Evolutionary conservation across 2,888 invertebrate genomes (phyloP), one percentile per base, ranked within the genome.

Genomic region (Latrodectus hesperus): DNA sequence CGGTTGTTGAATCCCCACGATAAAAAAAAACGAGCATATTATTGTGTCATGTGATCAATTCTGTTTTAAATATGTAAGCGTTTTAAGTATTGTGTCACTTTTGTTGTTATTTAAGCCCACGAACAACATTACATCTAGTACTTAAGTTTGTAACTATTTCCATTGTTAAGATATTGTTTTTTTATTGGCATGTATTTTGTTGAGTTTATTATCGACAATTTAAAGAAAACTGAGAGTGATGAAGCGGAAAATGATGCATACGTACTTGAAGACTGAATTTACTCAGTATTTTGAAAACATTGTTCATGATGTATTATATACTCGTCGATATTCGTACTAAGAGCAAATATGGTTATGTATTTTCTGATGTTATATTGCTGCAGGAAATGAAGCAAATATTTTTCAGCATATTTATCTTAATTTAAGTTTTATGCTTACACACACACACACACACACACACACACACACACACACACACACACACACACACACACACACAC

Each of bases 41-140:
- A 38, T 38, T 38, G 38, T 38, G 6, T 38, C 4, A 38, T 38
- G 84, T 78, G 73, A 84, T 84, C 79, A n/a, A 64, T 72, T 85
- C 75, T 75, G 51, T 82, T 75, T 55, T 70, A 70, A 60, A 51
- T 73, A 72, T 72, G 55, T 64, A 53, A 55, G 26, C 74, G 73
- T 55, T 65, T 73, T 67, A 78, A 78, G 52, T 84, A 72, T 77
- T 84, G 26, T 65, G 64, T 17, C 74, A 49, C 38, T 77, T 80
- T 85, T 85, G 79, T 79, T 80, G 60, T 78, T 84, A 49, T 84
- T 79, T 80, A 78, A 79, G 85, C 79, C 85, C 60, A 55, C 67
- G 85, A 85, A 85, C 85, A 85, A 85, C 74, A 55, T 84, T 79
- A 70, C 70, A 75, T n/a, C 14, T 60, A 80, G 85, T 85, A 85